phyloP scores from a whole-genome alignment of 1,140 invertebrate species.

The Lasaia peninsularis region DNA sequence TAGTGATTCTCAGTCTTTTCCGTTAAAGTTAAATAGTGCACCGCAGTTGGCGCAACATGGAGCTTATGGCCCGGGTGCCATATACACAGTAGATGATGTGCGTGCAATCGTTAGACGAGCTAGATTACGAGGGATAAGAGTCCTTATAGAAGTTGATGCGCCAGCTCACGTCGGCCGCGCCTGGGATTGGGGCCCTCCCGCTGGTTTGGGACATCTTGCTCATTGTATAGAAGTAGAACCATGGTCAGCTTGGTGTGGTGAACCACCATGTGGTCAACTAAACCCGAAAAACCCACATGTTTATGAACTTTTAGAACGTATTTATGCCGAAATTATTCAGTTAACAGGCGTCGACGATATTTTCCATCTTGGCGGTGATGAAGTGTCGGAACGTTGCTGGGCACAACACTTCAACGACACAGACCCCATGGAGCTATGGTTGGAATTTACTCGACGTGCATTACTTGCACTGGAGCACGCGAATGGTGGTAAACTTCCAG shows the following conservation, averaged over 20 bases:
- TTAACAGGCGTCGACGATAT: conserved; percentile 82
- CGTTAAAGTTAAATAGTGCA: conserved; percentile 82
- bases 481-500: conserved; percentile 81
- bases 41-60: conserved; percentile 86
- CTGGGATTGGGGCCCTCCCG: conserved; percentile 86
- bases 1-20: conserved; percentile 91
- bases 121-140: conserved; percentile 82
- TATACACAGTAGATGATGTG: conserved; percentile 84
- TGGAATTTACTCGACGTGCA: conserved; percentile 84
- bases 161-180: conserved; percentile 90
- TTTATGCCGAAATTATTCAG: conserved; percentile 83
- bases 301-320: conserved; percentile 82
- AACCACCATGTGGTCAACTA: conserved; percentile 90
- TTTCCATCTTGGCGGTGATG: conserved; percentile 91
- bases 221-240: conserved; percentile 87
- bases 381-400: conserved; percentile 85
- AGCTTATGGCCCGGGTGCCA: conserved; percentile 83
- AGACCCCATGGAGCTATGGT: conserved; percentile 87
- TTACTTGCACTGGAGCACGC: conserved; percentile 80
- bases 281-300: conserved; percentile 88
- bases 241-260: conserved; percentile 87
- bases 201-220: conserved; percentile 83
- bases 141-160: conserved; percentile 87
- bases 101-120: conserved; percentile 82
- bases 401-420: conserved; percentile 84